These are phyloP conservation scores for Drosophila algonquin DNA, from an alignment of 2,888 invertebrate genomes.

Conservation along the genomic window DNA sequence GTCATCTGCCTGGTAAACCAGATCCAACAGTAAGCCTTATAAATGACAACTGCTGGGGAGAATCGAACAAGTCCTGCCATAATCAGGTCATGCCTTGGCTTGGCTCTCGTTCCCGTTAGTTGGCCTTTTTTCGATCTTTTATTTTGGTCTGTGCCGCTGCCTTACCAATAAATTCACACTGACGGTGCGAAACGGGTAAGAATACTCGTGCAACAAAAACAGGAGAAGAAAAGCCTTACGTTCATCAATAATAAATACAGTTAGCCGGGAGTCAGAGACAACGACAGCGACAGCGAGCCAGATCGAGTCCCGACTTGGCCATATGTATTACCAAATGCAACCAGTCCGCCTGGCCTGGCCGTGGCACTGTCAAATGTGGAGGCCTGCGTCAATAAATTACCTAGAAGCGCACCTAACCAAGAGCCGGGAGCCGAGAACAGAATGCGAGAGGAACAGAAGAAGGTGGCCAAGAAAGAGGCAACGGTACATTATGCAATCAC, in stretches of 20 bases:
- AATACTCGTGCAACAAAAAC: too few species aligned
- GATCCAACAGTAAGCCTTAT: neutral
- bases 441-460: constrained; percentile 29
- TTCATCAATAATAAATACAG: constrained; percentile 74
- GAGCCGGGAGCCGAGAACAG: constrained; percentile 30
- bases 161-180: constrained; percentile 69
- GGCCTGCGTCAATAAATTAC: constrained; percentile 76
- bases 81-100: constrained; percentile 67
- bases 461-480: constrained; percentile 48
- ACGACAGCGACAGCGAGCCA: neutral
- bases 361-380: constrained; percentile 74
- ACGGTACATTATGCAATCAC: constrained; percentile 82
- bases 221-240: constrained; percentile 40
- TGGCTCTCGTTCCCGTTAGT: constrained; percentile 50
- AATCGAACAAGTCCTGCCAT: constrained; percentile 75
- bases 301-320: constrained; percentile 31
- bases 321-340: constrained; percentile 60
- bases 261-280: constrained; percentile 42
- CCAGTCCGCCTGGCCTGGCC: constrained; percentile 44
- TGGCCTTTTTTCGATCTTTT: constrained; percentile 7
- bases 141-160: constrained; percentile 40
- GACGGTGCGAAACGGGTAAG: constrained; percentile 47
- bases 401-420: constrained; percentile 64
- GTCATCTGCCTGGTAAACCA: constrained; percentile 3
- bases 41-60: neutral